Percentiles rank a stretch among this genome's conserved stretches.
phyloP scores from a whole-genome alignment of 2,888 invertebrate species.

The Heteromyza rotundicornis region DNA sequence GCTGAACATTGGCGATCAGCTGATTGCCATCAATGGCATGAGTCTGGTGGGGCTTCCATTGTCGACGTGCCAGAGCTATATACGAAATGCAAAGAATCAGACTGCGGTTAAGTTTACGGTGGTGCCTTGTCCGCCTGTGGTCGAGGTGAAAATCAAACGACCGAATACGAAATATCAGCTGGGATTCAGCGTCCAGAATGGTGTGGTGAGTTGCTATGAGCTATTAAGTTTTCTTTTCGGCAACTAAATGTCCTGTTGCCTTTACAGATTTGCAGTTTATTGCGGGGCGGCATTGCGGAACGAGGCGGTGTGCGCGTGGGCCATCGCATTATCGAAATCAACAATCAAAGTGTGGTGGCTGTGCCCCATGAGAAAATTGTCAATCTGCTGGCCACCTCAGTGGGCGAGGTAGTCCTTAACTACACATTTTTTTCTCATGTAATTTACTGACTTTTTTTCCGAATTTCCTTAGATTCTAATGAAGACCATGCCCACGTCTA shows the following conservation, averaged over 20 bases:
- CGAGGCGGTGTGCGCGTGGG: slow-evolving; percentile 98
- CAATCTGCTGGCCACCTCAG: slow-evolving; percentile 96
- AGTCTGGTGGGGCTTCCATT: slow-evolving; percentile 97
- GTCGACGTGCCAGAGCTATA: slow-evolving; percentile 97
- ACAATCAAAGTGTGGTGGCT: slow-evolving; percentile 98
- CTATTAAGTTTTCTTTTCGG: no score
- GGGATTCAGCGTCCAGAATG: slow-evolving; percentile 99
- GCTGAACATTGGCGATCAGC: slow-evolving; percentile 98
- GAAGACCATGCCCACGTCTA: slow-evolving; percentile 99
- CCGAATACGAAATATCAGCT: slow-evolving; percentile 99
- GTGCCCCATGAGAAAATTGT: slow-evolving; percentile 99
- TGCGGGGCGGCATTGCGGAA: slow-evolving; percentile 98
- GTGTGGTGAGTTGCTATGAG: slow-evolving; percentile 75
- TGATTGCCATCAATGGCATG: slow-evolving; percentile 98
- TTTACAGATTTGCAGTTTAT: slow-evolving; percentile 91
- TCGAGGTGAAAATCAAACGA: slow-evolving; percentile 98
- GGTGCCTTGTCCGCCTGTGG: slow-evolving; percentile 99
- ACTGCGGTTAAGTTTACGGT: slow-evolving; percentile 99
- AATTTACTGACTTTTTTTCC: neutral
- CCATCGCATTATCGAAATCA: slow-evolving; percentile 99
- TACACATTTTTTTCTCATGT: neutral
- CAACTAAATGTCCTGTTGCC: neutral
- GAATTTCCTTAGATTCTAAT: slow-evolving; percentile 86
- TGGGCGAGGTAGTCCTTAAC: slow-evolving; percentile 86
- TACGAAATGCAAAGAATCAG: slow-evolving; percentile 98